A percentile compares a stretch with the other conserved stretches of the same genome.
phyloP scores from a whole-genome alignment of 1,140 invertebrate species.

The Scylla paramamosain region DNA sequence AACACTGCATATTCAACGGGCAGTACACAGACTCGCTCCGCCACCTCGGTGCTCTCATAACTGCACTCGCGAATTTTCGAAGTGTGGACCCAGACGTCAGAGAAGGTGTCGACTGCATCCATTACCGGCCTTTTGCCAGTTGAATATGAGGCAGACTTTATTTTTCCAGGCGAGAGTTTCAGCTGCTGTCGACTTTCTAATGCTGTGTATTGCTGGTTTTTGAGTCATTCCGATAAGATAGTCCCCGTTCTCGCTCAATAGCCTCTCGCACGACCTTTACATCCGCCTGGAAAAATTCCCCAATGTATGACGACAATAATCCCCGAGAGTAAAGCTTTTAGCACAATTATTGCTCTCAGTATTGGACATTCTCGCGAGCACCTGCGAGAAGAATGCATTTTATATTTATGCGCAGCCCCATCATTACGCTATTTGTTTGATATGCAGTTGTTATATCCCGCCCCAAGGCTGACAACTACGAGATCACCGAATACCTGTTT shows the following conservation, averaged over 20 bases:
- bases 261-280: constrained; percentile 51
- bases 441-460: constrained; percentile 69
- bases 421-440: constrained; percentile 71
- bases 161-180: constrained; percentile 46
- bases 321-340: constrained; percentile 67
- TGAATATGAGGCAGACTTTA: constrained; percentile 46
- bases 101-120: constrained; percentile 35
- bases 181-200: constrained; percentile 55
- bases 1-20: constrained; percentile 21
- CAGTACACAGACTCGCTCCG: constrained; percentile 1
- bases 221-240: constrained; percentile 65
- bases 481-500: constrained; percentile 66
- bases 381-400: constrained; percentile 67
- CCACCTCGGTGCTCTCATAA: constrained; percentile 11
- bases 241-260: constrained; percentile 60
- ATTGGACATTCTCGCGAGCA: constrained; percentile 68
- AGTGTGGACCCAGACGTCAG: constrained; percentile 35
- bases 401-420: constrained; percentile 69
- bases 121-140: constrained; percentile 35
- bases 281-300: constrained; percentile 46
- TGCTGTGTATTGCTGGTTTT: constrained; percentile 52
- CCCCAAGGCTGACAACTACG: constrained; percentile 62
- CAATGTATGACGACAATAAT: constrained; percentile 69
- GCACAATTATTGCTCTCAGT: constrained; percentile 68
- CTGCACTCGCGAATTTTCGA: constrained; percentile 20